These are phyloP conservation scores for Ganaspis brasiliensis DNA, from an alignment of 2,888 invertebrate genomes.

Conservation along the genomic window DNA sequence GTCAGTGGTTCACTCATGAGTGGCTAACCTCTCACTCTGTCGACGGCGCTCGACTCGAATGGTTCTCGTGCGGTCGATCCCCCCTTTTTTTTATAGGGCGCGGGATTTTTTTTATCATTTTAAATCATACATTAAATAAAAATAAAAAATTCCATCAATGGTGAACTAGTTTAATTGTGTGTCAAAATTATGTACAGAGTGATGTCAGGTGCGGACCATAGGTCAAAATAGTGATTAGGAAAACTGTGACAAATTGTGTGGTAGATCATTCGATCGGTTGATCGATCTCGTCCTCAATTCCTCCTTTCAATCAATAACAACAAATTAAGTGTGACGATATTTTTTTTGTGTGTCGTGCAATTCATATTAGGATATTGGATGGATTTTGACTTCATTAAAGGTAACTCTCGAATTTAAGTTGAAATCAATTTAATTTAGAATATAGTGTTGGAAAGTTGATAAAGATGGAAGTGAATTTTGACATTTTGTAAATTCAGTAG, in stretches of 20 bases:
- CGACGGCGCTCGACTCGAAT: slow-evolving; percentile 73
- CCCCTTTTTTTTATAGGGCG: slow-evolving; percentile 25
- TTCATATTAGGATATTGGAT: slow-evolving; percentile 68
- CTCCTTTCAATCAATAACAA: neutral
- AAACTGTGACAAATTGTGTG: slow-evolving; percentile 49
- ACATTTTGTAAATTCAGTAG: too few relatives aligned
- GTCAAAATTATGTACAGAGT: slow-evolving; percentile 15
- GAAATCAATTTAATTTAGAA: too few relatives aligned
- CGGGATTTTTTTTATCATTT: neutral
- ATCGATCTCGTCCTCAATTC: slow-evolving; percentile 26
- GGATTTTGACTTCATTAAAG: slow-evolving; percentile 64
- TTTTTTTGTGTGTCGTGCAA: slow-evolving; percentile 54
- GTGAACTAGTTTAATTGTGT: slow-evolving; percentile 5
- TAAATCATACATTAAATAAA: neutral
- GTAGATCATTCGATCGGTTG: slow-evolving; percentile 18
- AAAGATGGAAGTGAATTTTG: too few relatives aligned
- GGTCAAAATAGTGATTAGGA: slow-evolving; percentile 17
- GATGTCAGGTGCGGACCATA: slow-evolving; percentile 7
- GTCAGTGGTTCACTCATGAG: slow-evolving; percentile 74
- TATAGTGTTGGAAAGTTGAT: too few relatives aligned
- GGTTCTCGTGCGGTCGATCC: slow-evolving; percentile 67
- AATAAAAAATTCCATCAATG: slow-evolving; percentile 13
- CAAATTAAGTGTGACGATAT: slow-evolving; percentile 23
- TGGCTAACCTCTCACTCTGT: slow-evolving; percentile 78
- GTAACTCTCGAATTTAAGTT: slow-evolving; percentile 61